Evolutionary conservation across 2,113 vertebrate genomes (phyloP).

Genomic region (Thomomys bottae): DNA sequence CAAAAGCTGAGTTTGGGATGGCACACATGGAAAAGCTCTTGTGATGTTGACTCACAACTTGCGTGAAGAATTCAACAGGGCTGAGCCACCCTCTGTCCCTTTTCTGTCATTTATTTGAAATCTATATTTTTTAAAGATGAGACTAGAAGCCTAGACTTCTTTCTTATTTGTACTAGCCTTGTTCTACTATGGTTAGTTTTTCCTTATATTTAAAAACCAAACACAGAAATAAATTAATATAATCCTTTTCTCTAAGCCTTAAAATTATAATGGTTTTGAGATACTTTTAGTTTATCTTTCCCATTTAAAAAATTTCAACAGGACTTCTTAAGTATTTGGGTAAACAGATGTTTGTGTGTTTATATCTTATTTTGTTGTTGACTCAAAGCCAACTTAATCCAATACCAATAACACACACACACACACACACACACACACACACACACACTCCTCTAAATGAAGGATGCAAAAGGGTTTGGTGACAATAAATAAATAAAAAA

Average conservation of each 20-base stretch:
- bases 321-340: not conserved
- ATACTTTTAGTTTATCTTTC: not conserved
- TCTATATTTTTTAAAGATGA: not conserved
- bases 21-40: not conserved
- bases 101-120: slow-evolving; percentile 16
- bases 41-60: slow-evolving; percentile 62
- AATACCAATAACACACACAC: not conserved
- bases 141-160: not conserved
- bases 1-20: not conserved
- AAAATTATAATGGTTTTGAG: not conserved
- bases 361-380: not conserved
- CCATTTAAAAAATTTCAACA: not conserved
- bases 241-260: not conserved
- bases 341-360: not conserved
- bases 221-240: not conserved
- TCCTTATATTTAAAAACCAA: not conserved
- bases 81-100: not conserved
- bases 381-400: not conserved
- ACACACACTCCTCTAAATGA: not conserved
- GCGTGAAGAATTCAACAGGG: not conserved
- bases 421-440: no score
- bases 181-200: not conserved
- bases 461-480: not conserved
- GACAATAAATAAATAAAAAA: not conserved
- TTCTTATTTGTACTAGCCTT: not conserved